Base-by-base conservation (phyloP, 2,797 vertebrate species). In the Enteromius treurensis region DNA sequence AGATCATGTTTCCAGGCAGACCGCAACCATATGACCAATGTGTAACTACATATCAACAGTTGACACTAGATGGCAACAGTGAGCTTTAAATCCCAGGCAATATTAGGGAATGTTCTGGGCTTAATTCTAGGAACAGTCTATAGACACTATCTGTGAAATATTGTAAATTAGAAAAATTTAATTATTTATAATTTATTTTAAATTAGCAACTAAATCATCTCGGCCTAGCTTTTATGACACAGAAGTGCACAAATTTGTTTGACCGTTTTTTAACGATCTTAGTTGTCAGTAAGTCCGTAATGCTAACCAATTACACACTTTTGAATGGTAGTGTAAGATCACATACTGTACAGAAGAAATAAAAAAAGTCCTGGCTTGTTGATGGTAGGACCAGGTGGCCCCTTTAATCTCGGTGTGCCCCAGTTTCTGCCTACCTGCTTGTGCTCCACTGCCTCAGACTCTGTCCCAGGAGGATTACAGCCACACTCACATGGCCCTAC, bases 31-130 rank as follows among this genome's bases (percentile, higher is more conserved):
- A 89, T 93, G 91, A 92, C 86, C 64, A 9, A 55, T 47, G n/a
- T 17, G 53, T 4, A 7, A 1, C 23, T 45, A 77, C 5, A 83
- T n/a, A 83, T 85, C 32, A 64, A 77, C 14, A 73, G 8, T 23
- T 7, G 60, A 89, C 92, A 88, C 86, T 84, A 93, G 93, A 91
- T 90, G 93, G 90, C 90, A 92, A 89, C 86, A 92, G 55, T 91
- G 87, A 80, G 40, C 77, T 67, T 17, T 65, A 32, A 65, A 65
- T 65, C 62, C 32, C 62, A n/a, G n/a, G 17, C 26, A 73, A 70
- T 23, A 29, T 70, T 55, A 45, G n/a, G 17, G 13, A 80, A 71
- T 34, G 65, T 73, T 45, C 17, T 62, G 37, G 13, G 13, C 47
- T 80, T 2, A 53, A 29, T 4, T 40, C 4, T 3, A 34, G 19